Conservation (phyloP, 2,888 invertebrate genomes). For the Spialia ferax region DNA sequence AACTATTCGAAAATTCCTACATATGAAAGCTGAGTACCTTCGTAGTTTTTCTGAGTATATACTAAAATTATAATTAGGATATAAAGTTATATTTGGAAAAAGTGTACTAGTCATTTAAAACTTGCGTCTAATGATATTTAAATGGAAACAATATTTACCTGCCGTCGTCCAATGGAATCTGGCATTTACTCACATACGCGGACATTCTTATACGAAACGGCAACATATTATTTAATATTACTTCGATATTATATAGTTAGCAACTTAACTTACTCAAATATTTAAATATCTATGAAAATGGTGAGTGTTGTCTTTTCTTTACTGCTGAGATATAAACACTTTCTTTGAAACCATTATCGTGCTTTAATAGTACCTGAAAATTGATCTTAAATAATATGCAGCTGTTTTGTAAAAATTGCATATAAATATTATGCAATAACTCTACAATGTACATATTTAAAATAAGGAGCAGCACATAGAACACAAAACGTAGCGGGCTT, state of each 20-base stretch:
- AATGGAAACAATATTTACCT: not conserved
- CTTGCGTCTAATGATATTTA: conserved; percentile 16
- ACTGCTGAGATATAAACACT: not conserved
- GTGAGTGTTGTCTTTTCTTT: not conserved
- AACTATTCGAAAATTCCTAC: conserved; percentile 34
- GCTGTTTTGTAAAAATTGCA: conserved; percentile 5
- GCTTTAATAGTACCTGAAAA: conserved; percentile 6
- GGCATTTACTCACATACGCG: not conserved
- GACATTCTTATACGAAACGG: not conserved
- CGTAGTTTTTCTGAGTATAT: conserved; percentile 37
- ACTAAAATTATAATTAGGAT: conserved; percentile 31
- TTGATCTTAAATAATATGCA: not conserved
- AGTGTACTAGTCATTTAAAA: conserved; percentile 23
- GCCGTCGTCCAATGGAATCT: not conserved
- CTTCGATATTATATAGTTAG: not conserved
- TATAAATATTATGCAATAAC: not conserved
- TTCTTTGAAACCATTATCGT: not conserved
- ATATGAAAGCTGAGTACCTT: conserved; percentile 39
- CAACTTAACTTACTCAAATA: not conserved
- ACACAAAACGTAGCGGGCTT: conserved; percentile 23
- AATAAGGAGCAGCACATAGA: not conserved
- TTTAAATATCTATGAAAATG: not conserved
- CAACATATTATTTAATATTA: not conserved
- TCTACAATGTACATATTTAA: not conserved
- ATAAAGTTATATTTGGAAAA: conserved; percentile 33